phyloP scores from a whole-genome alignment of 2,797 vertebrate species.

The Gallinago solitaria region DNA sequence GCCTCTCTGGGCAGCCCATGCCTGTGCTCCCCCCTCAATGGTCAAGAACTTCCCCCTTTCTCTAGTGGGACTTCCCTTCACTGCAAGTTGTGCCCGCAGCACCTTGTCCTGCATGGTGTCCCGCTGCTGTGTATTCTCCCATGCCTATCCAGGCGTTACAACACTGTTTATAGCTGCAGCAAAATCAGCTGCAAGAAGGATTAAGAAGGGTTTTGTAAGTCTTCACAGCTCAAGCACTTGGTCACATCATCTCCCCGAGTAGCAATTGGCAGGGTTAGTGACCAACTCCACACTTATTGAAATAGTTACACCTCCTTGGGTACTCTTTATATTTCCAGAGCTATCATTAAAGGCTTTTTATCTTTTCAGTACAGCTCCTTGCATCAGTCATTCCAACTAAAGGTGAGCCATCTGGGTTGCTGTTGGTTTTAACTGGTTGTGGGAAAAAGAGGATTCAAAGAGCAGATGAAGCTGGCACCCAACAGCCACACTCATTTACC shows the following conservation, averaged over 20 bases:
- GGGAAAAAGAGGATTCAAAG: background rate
- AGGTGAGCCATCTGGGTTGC: background rate
- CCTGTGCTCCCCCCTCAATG: background rate
- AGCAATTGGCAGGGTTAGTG: background rate
- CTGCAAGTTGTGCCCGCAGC: background rate
- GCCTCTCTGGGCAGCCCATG: accelerated
- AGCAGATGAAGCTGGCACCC: background rate
- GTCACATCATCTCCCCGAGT: background rate
- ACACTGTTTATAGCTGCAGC: background rate
- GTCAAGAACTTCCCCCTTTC: background rate
- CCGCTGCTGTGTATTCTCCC: accelerated
- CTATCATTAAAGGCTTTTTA: background rate
- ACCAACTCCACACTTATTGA: accelerated
- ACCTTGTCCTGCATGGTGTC: background rate
- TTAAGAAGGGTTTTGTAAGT: background rate
- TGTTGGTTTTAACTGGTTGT: background rate
- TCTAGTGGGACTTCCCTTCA: background rate
- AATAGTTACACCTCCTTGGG: background rate
- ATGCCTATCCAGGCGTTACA: background rate
- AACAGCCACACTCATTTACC: background rate
- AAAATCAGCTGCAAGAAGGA: background rate
- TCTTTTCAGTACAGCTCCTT: background rate
- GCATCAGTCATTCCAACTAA: background rate
- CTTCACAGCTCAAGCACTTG: background rate
- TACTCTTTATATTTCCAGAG: background rate